Evolutionary conservation across 2,797 vertebrate species (phyloP).

Genomic region (Malurus leucopterus): DNA sequence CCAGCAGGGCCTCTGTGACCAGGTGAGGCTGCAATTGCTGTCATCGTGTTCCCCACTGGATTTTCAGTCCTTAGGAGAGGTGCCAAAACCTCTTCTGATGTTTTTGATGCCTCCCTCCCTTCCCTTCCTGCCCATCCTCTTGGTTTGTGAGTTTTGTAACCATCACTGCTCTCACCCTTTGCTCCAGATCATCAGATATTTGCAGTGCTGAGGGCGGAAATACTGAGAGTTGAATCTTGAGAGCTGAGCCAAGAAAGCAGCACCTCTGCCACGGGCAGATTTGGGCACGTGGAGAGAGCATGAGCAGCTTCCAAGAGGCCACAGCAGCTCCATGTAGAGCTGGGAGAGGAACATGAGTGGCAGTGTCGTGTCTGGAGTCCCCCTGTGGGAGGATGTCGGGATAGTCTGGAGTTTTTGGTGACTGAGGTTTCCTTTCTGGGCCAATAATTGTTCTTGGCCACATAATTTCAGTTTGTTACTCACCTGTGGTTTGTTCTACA

Average conservation of each 20-base stretch:
- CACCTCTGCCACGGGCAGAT: neutral
- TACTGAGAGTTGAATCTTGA: neutral
- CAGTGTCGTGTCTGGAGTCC: neutral
- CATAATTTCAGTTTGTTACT: conserved; percentile 3
- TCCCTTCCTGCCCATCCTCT: neutral
- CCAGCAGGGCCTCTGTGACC: neutral
- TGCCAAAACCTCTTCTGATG: neutral
- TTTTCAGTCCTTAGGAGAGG: neutral
- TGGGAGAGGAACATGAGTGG: fast-evolving
- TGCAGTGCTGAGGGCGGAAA: neutral
- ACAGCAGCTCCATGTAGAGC: neutral
- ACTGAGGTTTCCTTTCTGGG: neutral
- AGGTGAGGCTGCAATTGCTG: neutral
- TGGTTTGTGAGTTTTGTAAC: neutral
- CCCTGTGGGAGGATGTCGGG: neutral
- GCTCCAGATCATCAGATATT: neutral
- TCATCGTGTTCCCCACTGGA: fast-evolving
- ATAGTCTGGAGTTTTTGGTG: neutral
- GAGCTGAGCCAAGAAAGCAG: neutral
- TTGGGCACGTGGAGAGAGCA: fast-evolving
- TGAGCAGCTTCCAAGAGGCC: neutral
- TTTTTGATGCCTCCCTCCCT: neutral
- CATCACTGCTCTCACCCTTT: neutral
- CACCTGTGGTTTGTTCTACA: neutral
- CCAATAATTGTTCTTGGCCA: neutral